Evolutionary conservation across 2,888 invertebrate genomes (phyloP).

Genomic region (Meiosimyza platycephala): DNA sequence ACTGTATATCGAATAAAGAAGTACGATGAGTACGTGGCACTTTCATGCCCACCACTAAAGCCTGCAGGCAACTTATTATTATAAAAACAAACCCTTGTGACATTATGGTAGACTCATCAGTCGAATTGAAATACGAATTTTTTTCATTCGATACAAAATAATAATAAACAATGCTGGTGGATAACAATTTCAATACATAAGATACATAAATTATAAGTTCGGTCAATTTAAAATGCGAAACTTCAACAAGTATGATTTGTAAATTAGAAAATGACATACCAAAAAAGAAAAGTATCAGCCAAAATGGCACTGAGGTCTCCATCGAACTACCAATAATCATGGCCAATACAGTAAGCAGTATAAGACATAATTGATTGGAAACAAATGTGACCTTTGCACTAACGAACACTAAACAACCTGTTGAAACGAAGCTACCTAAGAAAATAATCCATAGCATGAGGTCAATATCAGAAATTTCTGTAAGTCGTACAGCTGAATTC

Average conservation of each 20-base stretch:
- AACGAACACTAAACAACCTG: slow-evolving; percentile 50
- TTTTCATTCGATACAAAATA: slow-evolving; percentile 58
- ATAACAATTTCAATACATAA: slow-evolving; percentile 54
- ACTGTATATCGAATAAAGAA: slow-evolving; percentile 60
- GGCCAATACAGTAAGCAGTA: slow-evolving; percentile 53
- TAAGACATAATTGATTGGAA: slow-evolving; percentile 49
- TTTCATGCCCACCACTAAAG: slow-evolving; percentile 61
- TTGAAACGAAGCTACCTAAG: slow-evolving; percentile 51
- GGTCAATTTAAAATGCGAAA: slow-evolving; percentile 56
- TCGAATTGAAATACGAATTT: slow-evolving; percentile 61
- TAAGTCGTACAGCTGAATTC: slow-evolving; percentile 55
- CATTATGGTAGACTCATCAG: slow-evolving; percentile 58
- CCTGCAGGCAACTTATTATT: slow-evolving; percentile 58
- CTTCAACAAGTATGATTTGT: slow-evolving; percentile 58
- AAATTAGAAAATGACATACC: slow-evolving; percentile 58
- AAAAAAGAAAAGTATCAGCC: slow-evolving; percentile 59
- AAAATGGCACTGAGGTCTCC: slow-evolving; percentile 53
- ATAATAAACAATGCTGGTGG: slow-evolving; percentile 56
- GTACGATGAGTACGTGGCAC: slow-evolving; percentile 59
- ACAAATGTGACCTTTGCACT: slow-evolving; percentile 61
- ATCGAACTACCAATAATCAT: slow-evolving; percentile 56
- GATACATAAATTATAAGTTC: slow-evolving; percentile 55
- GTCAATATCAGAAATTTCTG: slow-evolving; percentile 51
- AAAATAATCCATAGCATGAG: slow-evolving; percentile 60
- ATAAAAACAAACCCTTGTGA: slow-evolving; percentile 62